These are phyloP conservation scores for Pseudococcus longispinus DNA, from an alignment of 2,888 invertebrate genomes.

Conservation along the genomic window DNA sequence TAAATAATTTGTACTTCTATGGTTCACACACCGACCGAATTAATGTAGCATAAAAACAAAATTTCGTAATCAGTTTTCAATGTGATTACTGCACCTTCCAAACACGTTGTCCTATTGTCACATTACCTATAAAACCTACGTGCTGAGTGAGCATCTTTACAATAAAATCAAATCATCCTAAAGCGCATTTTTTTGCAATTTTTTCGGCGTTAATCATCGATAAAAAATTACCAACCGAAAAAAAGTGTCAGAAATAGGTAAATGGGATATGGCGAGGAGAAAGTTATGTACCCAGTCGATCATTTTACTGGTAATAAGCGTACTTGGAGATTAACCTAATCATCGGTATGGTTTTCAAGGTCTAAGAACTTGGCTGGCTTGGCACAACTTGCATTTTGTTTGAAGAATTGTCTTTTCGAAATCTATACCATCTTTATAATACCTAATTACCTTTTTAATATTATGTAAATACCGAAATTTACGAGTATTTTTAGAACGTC, in stretches of 20 bases:
- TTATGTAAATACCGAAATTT: background rate
- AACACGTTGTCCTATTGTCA: background rate
- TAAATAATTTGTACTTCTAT: conserved; percentile 37
- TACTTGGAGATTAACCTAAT: background rate
- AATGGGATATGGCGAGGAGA: background rate
- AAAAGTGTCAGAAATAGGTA: background rate
- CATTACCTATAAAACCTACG: background rate
- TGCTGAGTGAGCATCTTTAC: background rate
- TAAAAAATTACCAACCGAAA: too few species aligned
- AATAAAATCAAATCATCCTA: background rate
- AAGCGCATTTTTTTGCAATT: background rate
- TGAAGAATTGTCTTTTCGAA: background rate
- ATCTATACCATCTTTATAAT: background rate
- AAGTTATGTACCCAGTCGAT: background rate
- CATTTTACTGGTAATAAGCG: background rate
- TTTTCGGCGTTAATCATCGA: background rate
- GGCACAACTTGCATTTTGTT: background rate
- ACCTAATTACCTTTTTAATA: background rate
- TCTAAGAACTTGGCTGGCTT: background rate
- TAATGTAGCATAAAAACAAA: conserved; percentile 46
- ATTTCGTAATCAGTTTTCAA: conserved; percentile 37
- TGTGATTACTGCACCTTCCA: background rate
- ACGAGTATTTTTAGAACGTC: background rate
- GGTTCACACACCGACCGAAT: conserved; percentile 17
- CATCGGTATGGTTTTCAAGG: background rate